A percentile compares a stretch with the other conserved stretches of the same genome.
These are phyloP conservation scores for Esox niger DNA, from an alignment of 2,113 vertebrate genomes.

Conservation along the genomic window DNA sequence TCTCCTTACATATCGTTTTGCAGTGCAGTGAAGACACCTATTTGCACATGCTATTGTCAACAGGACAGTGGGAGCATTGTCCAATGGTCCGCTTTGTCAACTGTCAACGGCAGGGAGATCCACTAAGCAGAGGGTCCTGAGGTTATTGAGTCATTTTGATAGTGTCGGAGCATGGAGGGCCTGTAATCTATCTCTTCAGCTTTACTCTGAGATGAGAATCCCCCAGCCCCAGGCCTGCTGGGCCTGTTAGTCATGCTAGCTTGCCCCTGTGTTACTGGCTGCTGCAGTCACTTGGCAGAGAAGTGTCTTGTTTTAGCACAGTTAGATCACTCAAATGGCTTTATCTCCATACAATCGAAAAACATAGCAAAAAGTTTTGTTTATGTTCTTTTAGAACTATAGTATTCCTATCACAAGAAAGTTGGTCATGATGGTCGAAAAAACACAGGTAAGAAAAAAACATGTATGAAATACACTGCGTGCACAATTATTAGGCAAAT, in stretches of 20 bases:
- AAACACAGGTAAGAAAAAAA: no score
- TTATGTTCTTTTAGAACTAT: not conserved
- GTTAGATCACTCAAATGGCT: not conserved
- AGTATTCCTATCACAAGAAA: no score
- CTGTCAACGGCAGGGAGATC: constrained; percentile 50
- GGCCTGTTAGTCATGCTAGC: constrained; percentile 24
- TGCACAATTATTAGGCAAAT: no score
- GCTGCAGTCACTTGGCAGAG: not conserved
- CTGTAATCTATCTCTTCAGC: constrained; percentile 47
- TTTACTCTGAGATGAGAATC: constrained; percentile 13
- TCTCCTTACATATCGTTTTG: not conserved
- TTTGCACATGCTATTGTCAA: constrained; percentile 33
- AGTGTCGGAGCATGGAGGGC: constrained; percentile 50
- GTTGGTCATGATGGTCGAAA: no score
- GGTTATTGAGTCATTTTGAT: constrained; percentile 58
- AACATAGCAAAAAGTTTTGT: not conserved
- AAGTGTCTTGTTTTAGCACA: not conserved
- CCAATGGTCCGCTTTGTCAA: constrained; percentile 49
- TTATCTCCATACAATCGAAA: not conserved
- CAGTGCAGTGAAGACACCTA: not conserved
- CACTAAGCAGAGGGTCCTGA: constrained; percentile 41
- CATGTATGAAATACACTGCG: no score
- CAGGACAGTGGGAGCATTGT: constrained; percentile 52
- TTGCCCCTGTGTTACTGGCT: not conserved
- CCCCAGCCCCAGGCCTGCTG: not conserved